These are phyloP conservation scores for Aurelia coerulea DNA, from an alignment of 30 jellyfish, hydroid and myxozoan species.

Conservation along the genomic window DNA sequence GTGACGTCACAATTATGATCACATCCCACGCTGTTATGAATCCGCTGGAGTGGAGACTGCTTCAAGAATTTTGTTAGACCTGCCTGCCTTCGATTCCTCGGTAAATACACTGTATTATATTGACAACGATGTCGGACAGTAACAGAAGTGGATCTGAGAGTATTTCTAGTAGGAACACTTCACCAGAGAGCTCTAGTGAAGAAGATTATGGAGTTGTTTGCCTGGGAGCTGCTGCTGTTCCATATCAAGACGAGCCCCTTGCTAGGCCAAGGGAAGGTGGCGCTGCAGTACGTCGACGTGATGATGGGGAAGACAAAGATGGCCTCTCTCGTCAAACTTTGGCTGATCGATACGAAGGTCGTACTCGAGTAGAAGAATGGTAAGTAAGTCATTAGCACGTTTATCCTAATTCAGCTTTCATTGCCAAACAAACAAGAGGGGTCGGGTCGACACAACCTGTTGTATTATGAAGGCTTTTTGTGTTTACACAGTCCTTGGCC, in stretches of 20 bases:
- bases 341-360: slow-evolving; percentile 20
- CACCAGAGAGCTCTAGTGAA: slow-evolving; percentile 8
- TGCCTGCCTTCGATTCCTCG: too few relatives aligned
- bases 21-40: too few relatives aligned
- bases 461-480: too few relatives aligned
- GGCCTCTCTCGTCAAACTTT: slow-evolving; percentile 10
- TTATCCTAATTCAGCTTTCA: background rate
- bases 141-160: background rate
- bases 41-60: too few relatives aligned
- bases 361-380: slow-evolving; percentile 17
- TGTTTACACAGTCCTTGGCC: too few relatives aligned
- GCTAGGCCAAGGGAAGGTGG: slow-evolving; percentile 19
- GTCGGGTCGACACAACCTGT: too few relatives aligned
- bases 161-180: background rate
- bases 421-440: background rate
- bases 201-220: slow-evolving; percentile 15
- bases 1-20: too few relatives aligned
- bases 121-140: slow-evolving; percentile 21
- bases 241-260: slow-evolving; percentile 8
- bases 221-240: slow-evolving; percentile 15
- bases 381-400: background rate
- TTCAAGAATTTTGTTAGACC: too few relatives aligned
- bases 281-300: background rate
- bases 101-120: slow-evolving; percentile 14
- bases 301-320: slow-evolving; percentile 12